Percentiles rank a stretch among this genome's conserved stretches.
Conservation (phyloP, 2,113 vertebrate genomes). For the Chloebia gouldiae region DNA sequence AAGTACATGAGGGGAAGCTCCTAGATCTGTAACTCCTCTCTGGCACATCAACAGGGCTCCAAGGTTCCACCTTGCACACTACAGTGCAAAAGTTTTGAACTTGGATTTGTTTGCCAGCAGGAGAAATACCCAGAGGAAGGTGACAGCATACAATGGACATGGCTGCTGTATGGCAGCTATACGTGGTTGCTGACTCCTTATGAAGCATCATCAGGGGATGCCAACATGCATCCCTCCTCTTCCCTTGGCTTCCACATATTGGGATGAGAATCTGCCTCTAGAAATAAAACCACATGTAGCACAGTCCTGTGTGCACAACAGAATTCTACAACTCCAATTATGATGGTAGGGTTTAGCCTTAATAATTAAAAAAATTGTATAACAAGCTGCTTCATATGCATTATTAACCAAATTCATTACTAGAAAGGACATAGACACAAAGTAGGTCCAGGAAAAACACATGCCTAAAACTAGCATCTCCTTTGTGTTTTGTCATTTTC, state of each 20-base stretch:
- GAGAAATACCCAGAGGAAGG: not conserved
- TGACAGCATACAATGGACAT: accelerated
- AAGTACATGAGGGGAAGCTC: not conserved
- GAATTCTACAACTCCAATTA: not conserved
- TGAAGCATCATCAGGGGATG: not conserved
- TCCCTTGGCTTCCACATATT: accelerated
- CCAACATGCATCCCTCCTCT: accelerated
- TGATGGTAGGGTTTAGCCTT: not conserved
- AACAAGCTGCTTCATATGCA: not conserved
- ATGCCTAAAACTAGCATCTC: not conserved
- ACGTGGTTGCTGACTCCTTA: not conserved
- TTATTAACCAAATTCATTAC: constrained; percentile 7
- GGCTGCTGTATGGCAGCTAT: not conserved
- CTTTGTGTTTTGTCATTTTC: not conserved
- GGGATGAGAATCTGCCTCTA: not conserved
- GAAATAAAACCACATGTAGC: accelerated
- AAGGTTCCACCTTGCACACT: not conserved
- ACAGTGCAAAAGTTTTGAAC: not conserved
- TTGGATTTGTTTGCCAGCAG: not conserved
- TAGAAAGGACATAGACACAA: not conserved
- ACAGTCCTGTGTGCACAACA: accelerated
- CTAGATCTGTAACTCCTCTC: not conserved
- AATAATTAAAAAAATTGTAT: not conserved
- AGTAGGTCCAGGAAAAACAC: not conserved
- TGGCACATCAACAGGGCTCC: not conserved